Percentiles rank a stretch among this genome's conserved stretches.
Evolutionary conservation across 2,113 vertebrate genomes (phyloP).

Genomic region (Hystrix cristata): DNA sequence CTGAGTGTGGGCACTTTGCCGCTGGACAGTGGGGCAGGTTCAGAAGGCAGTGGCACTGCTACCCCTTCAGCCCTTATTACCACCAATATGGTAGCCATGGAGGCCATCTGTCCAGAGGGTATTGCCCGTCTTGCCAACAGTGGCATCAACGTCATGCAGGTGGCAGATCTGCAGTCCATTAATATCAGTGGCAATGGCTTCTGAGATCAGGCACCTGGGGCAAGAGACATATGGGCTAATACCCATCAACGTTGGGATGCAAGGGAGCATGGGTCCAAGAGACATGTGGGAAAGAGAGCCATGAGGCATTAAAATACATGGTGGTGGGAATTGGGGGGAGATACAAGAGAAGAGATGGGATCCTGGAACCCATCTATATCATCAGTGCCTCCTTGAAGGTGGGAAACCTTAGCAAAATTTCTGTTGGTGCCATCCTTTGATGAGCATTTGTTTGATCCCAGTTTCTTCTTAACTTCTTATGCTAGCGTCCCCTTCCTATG

Average conservation of each 20-base stretch:
- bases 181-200: conserved; percentile 96
- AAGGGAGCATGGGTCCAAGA: conserved; percentile 84
- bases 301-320: conserved; percentile 78
- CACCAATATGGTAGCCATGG: conserved; percentile 94
- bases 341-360: conserved; percentile 77
- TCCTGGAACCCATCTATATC: conserved; percentile 70
- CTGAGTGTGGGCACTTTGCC: conserved; percentile 89
- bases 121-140: conserved; percentile 94
- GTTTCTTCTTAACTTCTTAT: conserved; percentile 73
- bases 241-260: conserved; percentile 76
- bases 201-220: conserved; percentile 87
- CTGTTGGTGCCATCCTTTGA: conserved; percentile 78
- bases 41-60: conserved; percentile 85
- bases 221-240: conserved; percentile 80
- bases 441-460: conserved; percentile 81
- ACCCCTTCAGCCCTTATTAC: conserved; percentile 91
- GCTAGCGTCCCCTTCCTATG: conserved; percentile 40
- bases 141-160: conserved; percentile 97
- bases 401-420: conserved; percentile 74
- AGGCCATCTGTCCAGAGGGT: conserved; percentile 95
- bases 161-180: conserved; percentile 95
- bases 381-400: conserved; percentile 73
- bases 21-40: conserved; percentile 86
- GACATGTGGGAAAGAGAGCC: conserved; percentile 79
- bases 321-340: conserved; percentile 70